Evolutionary conservation across 2,797 vertebrate species (phyloP).

Genomic region (Ambastaia sidthimunki): DNA sequence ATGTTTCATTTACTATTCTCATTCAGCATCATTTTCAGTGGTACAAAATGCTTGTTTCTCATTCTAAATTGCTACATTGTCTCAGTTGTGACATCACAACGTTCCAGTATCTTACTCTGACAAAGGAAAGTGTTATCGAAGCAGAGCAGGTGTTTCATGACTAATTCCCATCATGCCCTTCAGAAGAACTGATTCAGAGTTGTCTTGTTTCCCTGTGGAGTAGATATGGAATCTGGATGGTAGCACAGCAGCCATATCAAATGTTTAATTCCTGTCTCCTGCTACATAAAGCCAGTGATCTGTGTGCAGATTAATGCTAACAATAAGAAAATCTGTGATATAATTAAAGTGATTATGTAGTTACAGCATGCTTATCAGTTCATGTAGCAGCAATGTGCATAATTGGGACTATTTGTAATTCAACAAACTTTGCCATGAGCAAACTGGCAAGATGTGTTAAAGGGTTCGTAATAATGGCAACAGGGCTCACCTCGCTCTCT

Average conservation of each 20-base stretch:
- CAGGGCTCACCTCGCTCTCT: conserved; percentile 15
- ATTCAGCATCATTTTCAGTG: not conserved
- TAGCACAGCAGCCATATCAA: conserved; percentile 51
- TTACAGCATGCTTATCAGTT: not conserved
- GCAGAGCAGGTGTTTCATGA: conserved; percentile 52
- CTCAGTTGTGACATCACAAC: conserved; percentile 13
- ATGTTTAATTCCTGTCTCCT: conserved; percentile 50
- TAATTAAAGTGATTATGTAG: conserved; percentile 37
- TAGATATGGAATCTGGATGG: conserved; percentile 49
- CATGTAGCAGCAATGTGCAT: conserved; percentile 18
- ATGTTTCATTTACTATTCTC: not conserved
- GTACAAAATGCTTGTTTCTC: not conserved
- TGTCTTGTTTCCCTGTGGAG: conserved; percentile 41
- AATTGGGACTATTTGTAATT: conserved; percentile 31
- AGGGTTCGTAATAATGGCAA: conserved; percentile 16
- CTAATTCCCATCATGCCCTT: conserved; percentile 45
- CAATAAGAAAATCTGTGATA: conserved; percentile 11
- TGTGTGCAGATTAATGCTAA: conserved; percentile 22
- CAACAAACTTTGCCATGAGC: conserved; percentile 21
- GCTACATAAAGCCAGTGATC: conserved; percentile 38
- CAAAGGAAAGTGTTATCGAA: conserved; percentile 51
- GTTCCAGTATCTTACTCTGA: conserved; percentile 26
- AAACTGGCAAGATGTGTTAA: conserved; percentile 24
- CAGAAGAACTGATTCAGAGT: conserved; percentile 40
- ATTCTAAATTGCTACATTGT: not conserved